Evolutionary conservation across 2,113 vertebrate species (phyloP).

Genomic region (Rhodinocichla rosea): DNA sequence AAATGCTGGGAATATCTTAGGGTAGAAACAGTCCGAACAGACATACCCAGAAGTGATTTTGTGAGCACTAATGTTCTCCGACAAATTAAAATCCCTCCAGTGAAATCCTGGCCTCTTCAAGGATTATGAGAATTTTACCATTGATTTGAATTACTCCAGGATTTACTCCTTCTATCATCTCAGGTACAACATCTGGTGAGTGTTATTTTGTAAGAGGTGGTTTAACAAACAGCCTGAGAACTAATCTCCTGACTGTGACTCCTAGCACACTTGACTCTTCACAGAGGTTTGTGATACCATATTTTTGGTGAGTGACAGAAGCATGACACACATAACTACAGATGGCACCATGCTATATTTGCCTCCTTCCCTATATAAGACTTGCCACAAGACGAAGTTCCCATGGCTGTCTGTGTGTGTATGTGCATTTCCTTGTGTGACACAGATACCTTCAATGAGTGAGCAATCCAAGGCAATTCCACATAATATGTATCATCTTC

Average conservation of each 20-base stretch:
- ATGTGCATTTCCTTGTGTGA: background rate
- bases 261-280: background rate
- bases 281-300: background rate
- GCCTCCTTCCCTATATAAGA: background rate
- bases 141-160: background rate
- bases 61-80: background rate
- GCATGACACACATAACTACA: background rate
- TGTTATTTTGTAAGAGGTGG: background rate
- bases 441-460: background rate
- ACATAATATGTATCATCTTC: background rate
- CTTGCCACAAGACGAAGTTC: background rate
- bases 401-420: background rate
- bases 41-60: background rate
- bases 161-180: background rate
- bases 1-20: background rate
- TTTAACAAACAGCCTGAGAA: background rate
- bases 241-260: background rate
- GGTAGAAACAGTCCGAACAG: background rate
- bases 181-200: background rate
- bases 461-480: background rate
- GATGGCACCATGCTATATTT: background rate
- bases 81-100: background rate
- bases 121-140: background rate
- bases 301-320: background rate
- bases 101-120: background rate